A percentile compares a stretch with the other conserved stretches of the same genome.
Conservation (phyloP, 2,113 vertebrate species). For the pig (Sus scrofa) region T2T-Sscrofa CM000814.6:13079001-13079500, state of each 20-base stretch:
- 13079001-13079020: too few species aligned
- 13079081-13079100: neutral
- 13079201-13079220: neutral
- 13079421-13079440: neutral
- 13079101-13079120: neutral
- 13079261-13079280: neutral
- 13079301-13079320: neutral
- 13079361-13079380: neutral
- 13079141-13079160: neutral
- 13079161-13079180: fast-evolving
- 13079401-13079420: neutral
- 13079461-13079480: neutral
- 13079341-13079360: neutral
- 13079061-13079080: neutral
- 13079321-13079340: neutral
- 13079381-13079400: neutral
- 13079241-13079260: neutral
- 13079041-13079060: neutral
- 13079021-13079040: too few species aligned
- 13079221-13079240: neutral
- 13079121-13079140: neutral
- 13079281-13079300: neutral
- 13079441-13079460: neutral
- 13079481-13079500: neutral
- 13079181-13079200: neutral